Base-by-base conservation (phyloP, 2,113 vertebrate species). In the Nestor notabilis region DNA sequence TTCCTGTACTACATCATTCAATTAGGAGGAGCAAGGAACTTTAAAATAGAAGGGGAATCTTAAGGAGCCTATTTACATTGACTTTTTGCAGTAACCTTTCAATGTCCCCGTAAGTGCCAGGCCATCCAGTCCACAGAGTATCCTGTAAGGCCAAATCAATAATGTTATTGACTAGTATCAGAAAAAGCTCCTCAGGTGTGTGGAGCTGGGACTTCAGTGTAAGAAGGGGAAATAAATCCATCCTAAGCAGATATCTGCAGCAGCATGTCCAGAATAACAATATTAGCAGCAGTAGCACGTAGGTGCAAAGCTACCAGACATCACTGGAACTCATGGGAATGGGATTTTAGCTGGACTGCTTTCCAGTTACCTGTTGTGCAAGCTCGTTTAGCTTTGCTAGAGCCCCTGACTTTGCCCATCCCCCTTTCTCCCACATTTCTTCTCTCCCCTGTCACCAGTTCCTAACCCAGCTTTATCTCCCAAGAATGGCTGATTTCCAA, bases 401-500 rank as follows among this genome's bases (percentile, higher is more conserved):
- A 93, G 29, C 10, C 53, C 83, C 75, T 77, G 64, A n/a, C 52
- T 93, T 83, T 93, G 63, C 82, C 88, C 39, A 11, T 47, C 29
- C 39, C 39, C 44, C 56, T 33, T 83, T 90, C 90, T 47, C 27
- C 65, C n/a, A 1, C 15, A 14, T 72, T 82, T 55, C 64, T 56
- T 41, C 74, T 74, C 82, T 95, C 72, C 46, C 8, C 81, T 88
- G 75, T 77, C 74, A 79, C 85, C n/a, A 11, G 21, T 46, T 90
- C 53, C 83, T 25, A 83, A 71, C 92, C 85, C 91, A 95, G 83
- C 75, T 84, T 53, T 61, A 56, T 94, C 96, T 97, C 95, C 35
- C 46, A 97, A 97, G 97, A 97, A 96, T 96, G 97, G 96, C 96
- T 98, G 95, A 95, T 98, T 97, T 97, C 95, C 96, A 97, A 96